Conservation (phyloP, 2,888 invertebrate genomes). For the Platerodrilus igneus region DNA sequence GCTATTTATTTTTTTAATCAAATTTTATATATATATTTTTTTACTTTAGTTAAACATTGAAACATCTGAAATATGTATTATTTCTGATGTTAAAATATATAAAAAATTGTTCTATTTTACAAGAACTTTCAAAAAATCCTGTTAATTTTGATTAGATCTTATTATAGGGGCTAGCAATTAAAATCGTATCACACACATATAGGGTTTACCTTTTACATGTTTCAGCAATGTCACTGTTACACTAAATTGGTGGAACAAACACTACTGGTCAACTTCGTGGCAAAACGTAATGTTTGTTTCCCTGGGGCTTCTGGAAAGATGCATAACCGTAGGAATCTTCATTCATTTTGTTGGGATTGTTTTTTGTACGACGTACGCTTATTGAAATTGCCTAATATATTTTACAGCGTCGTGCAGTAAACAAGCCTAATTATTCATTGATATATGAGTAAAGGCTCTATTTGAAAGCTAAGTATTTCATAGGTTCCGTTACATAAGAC, state of each 20-base stretch:
- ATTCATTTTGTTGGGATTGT: slow-evolving; percentile 33
- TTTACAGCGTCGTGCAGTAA: slow-evolving; percentile 13
- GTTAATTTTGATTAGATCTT: no score
- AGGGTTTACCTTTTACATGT: slow-evolving; percentile 47
- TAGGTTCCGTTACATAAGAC: slow-evolving; percentile 89
- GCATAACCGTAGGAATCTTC: slow-evolving; percentile 39
- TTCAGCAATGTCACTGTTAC: slow-evolving; percentile 42
- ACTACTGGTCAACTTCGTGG: slow-evolving; percentile 33
- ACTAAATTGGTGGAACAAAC: slow-evolving; percentile 31
- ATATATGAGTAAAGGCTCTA: slow-evolving; percentile 2
- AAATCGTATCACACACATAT: slow-evolving; percentile 45
- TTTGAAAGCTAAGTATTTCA: slow-evolving; percentile 24
- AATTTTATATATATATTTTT: no score
- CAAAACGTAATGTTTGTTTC: slow-evolving; percentile 31
- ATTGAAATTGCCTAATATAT: neutral
- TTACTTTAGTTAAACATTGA: no score
- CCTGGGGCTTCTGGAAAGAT: slow-evolving; percentile 28
- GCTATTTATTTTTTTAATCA: no score
- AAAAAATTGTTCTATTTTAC: no score
- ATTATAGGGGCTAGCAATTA: slow-evolving; percentile 32
- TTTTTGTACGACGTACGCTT: slow-evolving; percentile 19
- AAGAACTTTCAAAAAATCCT: no score
- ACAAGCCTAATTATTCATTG: slow-evolving; percentile 15
- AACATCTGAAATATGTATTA: no score
- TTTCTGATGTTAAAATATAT: no score